Percentiles rank a stretch among this genome's conserved stretches.
Conservation (phyloP, 1,140 invertebrate species). For the Marisa cornuarietis region DNA sequence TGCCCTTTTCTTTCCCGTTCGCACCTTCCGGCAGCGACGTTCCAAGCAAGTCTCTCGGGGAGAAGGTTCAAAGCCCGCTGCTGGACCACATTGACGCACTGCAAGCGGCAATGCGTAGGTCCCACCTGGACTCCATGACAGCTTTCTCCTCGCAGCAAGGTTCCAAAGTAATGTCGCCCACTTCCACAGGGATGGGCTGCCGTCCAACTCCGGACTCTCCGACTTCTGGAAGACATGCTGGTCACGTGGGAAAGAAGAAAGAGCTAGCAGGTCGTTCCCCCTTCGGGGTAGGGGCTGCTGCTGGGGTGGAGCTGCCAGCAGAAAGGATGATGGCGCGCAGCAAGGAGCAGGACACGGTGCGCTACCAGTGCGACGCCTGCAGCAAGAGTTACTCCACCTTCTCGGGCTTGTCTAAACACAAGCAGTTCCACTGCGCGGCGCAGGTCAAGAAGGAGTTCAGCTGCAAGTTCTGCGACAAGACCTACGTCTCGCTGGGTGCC, state of each 20-base stretch:
- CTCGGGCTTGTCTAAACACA: conserved; percentile 93
- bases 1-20: conserved; percentile 11
- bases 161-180: neutral
- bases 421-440: conserved; percentile 93
- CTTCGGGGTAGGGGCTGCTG: neutral
- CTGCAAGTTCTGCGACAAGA: conserved; percentile 96
- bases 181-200: no score
- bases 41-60: neutral
- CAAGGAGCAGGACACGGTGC: conserved; percentile 65
- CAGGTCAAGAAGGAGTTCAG: conserved; percentile 90
- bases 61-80: neutral
- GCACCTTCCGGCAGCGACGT: neutral
- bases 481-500: conserved; percentile 93
- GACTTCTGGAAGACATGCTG: no score
- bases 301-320: neutral
- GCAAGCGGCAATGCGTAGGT: neutral
- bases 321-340: neutral
- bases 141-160: neutral
- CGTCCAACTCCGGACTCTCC: no score
- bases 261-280: no score
- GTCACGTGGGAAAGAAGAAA: no score
- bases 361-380: conserved; percentile 91
- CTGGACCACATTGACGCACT: conserved; percentile 7
- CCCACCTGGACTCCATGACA: neutral
- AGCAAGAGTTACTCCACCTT: conserved; percentile 96